phyloP scores from a whole-genome alignment of 2,888 invertebrate genomes.

The Sepiola atlantica region DNA sequence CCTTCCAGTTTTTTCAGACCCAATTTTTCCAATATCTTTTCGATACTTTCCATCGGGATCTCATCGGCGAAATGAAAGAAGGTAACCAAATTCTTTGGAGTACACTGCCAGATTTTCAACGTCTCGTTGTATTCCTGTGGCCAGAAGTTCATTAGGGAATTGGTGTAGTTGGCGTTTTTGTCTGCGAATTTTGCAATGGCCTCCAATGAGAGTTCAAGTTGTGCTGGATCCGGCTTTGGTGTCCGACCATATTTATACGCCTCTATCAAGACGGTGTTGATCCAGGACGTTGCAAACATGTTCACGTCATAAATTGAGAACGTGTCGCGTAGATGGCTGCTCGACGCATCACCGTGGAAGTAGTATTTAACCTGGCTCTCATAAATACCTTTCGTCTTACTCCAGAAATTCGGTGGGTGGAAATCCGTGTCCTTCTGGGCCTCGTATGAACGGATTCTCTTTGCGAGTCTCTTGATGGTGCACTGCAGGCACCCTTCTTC shows the following conservation, averaged over 20 bases:
- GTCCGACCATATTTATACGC: slow-evolving; percentile 59
- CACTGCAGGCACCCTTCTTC: slow-evolving; percentile 42
- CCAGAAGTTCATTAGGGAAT: slow-evolving; percentile 68
- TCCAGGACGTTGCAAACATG: slow-evolving; percentile 69
- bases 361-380: slow-evolving; percentile 65
- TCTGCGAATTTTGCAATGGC: slow-evolving; percentile 60
- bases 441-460: slow-evolving; percentile 55
- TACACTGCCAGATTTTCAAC: slow-evolving; percentile 57
- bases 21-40: slow-evolving; percentile 56
- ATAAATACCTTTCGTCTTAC: slow-evolving; percentile 63
- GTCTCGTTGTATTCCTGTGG: slow-evolving; percentile 63
- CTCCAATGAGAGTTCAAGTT: slow-evolving; percentile 53
- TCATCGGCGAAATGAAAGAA: slow-evolving; percentile 57
- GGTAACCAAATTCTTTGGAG: slow-evolving; percentile 58
- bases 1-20: slow-evolving; percentile 58
- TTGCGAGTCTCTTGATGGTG: slow-evolving; percentile 55
- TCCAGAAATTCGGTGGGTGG: slow-evolving; percentile 60
- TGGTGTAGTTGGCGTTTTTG: slow-evolving; percentile 60
- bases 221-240: slow-evolving; percentile 53
- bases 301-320: slow-evolving; percentile 67
- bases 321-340: slow-evolving; percentile 59
- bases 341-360: slow-evolving; percentile 61
- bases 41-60: slow-evolving; percentile 56
- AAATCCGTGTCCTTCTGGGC: slow-evolving; percentile 55
- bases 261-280: slow-evolving; percentile 64